These are phyloP conservation scores for Oxyruncus cristatus DNA, from an alignment of 2,113 vertebrate species.

Conservation along the genomic window DNA sequence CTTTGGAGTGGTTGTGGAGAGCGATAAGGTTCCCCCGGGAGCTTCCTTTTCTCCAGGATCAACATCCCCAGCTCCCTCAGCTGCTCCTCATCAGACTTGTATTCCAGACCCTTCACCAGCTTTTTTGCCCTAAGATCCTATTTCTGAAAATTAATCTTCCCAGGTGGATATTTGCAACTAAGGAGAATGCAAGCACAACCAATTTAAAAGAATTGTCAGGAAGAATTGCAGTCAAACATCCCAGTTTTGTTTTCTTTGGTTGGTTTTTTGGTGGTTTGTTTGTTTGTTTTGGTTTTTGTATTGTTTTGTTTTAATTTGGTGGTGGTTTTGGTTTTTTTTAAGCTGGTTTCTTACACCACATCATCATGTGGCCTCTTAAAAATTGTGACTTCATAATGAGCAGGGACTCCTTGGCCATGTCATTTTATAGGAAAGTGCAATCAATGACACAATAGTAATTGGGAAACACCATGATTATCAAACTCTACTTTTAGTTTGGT, in stretches of 20 bases:
- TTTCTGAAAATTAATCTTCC: neutral
- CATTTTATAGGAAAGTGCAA: neutral
- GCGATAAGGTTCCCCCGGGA: neutral
- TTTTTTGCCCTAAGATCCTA: neutral
- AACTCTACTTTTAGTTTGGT: neutral
- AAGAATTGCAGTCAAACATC: neutral
- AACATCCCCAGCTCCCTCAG: neutral
- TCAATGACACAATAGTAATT: neutral
- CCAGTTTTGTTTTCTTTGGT: too few relatives aligned
- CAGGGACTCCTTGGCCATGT: neutral
- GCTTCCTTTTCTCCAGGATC: neutral
- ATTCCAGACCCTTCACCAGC: too few relatives aligned
- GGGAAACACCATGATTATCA: neutral
- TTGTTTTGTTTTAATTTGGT: too few relatives aligned
- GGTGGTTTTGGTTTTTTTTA: neutral
- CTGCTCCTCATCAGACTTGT: neutral
- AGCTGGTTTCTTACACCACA: neutral
- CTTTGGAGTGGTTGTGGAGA: neutral
- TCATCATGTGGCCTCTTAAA: neutral
- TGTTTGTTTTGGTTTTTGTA: too few relatives aligned
- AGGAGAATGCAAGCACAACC: neutral
- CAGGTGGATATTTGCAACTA: neutral
- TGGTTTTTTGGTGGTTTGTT: too few relatives aligned
- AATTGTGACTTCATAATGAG: neutral
- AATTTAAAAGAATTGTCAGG: neutral